These are phyloP conservation scores for Tragelaphus scriptus DNA, from an alignment of 2,113 vertebrate species.

Conservation along the genomic window DNA sequence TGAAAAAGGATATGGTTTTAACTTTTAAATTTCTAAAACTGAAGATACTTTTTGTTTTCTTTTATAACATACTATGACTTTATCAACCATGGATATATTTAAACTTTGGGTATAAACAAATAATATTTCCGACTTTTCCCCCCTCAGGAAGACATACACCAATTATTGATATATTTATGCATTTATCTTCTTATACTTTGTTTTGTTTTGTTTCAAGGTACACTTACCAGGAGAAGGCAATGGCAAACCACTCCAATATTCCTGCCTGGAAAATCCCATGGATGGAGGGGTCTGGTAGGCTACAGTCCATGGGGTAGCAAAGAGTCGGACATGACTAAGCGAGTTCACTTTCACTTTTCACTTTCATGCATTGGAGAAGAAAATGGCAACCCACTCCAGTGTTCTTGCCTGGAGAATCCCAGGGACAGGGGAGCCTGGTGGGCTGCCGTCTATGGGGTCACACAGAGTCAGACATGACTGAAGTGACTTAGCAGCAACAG, in stretches of 20 bases:
- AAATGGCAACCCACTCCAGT: neutral
- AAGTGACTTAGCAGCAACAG: neutral
- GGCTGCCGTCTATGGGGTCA: neutral
- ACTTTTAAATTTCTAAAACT: slow-evolving; percentile 6
- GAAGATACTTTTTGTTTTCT: neutral
- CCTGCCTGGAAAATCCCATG: neutral
- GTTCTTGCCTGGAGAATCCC: neutral
- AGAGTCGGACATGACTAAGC: neutral
- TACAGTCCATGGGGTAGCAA: neutral
- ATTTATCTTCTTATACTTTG: neutral
- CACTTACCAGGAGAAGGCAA: neutral
- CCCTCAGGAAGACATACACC: neutral
- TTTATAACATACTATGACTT: neutral
- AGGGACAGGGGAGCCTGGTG: neutral
- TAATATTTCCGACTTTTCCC: neutral
- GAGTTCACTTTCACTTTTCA: neutral
- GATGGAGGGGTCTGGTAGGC: neutral
- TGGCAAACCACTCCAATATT: neutral
- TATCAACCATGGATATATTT: neutral
- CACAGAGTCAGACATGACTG: neutral
- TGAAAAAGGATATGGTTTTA: neutral
- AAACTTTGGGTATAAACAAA: neutral
- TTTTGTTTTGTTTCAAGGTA: neutral
- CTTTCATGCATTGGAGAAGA: neutral
- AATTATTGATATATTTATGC: neutral